These are phyloP conservation scores for Stenopsyche tienmushanensis DNA, from an alignment of 1,140 invertebrate species.

Conservation along the genomic window DNA sequence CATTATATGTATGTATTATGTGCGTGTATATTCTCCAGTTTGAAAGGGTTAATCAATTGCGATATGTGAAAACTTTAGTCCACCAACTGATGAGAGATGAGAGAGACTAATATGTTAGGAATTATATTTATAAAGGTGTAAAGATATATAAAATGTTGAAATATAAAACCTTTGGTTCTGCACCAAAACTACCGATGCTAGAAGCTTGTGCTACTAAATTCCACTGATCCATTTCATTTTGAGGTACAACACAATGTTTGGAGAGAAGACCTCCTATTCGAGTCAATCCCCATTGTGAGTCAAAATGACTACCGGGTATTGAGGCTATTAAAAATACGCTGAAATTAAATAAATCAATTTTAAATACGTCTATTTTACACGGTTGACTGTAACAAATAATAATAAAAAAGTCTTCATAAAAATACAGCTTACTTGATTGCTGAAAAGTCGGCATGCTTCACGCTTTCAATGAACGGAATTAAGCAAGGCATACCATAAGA, in stretches of 20 bases:
- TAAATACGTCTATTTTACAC: neutral
- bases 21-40: too few species aligned
- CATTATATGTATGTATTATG: too few species aligned
- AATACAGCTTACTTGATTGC: constrained; percentile 76
- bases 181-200: constrained; percentile 84
- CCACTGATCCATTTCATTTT: constrained; percentile 53
- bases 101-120: too few species aligned
- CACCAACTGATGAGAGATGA: too few species aligned
- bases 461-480: constrained; percentile 69
- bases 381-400: neutral
- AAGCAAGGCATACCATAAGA: constrained; percentile 71
- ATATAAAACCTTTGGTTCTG: constrained; percentile 46
- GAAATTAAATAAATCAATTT: constrained; percentile 38
- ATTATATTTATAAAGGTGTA: too few species aligned
- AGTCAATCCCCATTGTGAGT: constrained; percentile 70
- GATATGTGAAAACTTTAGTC: too few species aligned
- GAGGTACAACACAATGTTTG: constrained; percentile 61
- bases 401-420: too few species aligned
- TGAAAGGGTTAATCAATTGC: too few species aligned
- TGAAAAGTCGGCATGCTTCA: constrained; percentile 79
- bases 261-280: constrained; percentile 66
- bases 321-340: constrained; percentile 86
- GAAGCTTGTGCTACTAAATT: constrained; percentile 80
- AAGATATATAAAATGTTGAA: constrained; percentile 23
- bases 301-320: constrained; percentile 76